These are phyloP conservation scores for Rhaphigaster nebulosa DNA, from an alignment of 2,888 invertebrate genomes.

Conservation along the genomic window DNA sequence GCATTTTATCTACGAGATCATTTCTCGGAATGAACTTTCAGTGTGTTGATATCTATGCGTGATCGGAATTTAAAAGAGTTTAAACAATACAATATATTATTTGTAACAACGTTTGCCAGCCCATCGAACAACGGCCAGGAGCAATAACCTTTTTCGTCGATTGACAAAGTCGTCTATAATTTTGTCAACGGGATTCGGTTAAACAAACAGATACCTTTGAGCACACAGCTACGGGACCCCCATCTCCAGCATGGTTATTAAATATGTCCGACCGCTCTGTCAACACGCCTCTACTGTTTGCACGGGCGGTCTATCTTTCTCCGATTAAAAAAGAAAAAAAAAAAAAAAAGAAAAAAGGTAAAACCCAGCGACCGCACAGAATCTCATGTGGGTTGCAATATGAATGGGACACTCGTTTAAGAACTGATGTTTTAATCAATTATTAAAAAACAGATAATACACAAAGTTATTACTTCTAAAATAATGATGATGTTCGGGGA, in stretches of 20 bases:
- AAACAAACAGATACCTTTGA: conserved; percentile 40
- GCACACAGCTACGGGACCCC: background rate
- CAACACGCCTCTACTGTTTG: background rate
- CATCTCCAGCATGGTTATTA: conserved; percentile 21
- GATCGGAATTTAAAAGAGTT: background rate
- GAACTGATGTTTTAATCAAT: no score
- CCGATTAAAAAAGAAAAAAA: conserved; percentile 30
- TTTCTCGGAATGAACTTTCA: background rate
- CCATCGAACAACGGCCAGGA: background rate
- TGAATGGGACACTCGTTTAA: background rate
- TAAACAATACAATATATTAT: background rate
- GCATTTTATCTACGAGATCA: no score
- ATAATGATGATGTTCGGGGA: no score
- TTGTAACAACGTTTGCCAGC: background rate
- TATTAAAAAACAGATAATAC: no score
- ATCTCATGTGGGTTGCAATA: background rate
- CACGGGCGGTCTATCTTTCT: background rate
- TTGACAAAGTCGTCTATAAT: conserved; percentile 21
- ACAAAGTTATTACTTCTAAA: no score
- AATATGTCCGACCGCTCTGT: conserved; percentile 45
- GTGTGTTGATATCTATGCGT: background rate
- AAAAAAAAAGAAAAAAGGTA: background rate
- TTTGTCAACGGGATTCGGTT: conserved; percentile 29
- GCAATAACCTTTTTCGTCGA: conserved; percentile 2
- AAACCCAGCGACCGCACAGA: background rate